Percentiles rank a stretch among this genome's conserved stretches.
phyloP scores from a whole-genome alignment of 2,888 invertebrate species.

The Antitype chi region DNA sequence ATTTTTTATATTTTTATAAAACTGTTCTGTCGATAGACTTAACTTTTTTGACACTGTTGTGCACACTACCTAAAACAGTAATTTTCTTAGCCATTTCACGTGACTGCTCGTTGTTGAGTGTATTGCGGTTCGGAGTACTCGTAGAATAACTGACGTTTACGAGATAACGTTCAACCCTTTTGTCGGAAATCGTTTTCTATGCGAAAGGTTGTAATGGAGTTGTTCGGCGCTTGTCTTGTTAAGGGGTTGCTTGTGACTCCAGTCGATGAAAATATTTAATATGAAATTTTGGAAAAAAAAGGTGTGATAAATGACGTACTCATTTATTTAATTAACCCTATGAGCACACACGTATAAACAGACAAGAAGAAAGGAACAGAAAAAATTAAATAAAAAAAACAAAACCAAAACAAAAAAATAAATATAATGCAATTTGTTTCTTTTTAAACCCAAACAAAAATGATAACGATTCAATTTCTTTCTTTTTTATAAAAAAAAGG shows the following conservation, averaged over 20 bases:
- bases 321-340: background rate
- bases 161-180: slow-evolving; percentile 64
- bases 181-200: slow-evolving; percentile 38
- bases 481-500: no score
- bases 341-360: no score
- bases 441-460: no score
- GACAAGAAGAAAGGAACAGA: no score
- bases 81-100: slow-evolving; percentile 71
- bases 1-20: no score
- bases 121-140: slow-evolving; percentile 48
- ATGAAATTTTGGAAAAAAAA: background rate
- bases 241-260: background rate
- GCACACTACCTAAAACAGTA: slow-evolving; percentile 57
- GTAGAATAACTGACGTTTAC: slow-evolving; percentile 55
- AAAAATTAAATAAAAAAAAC: no score
- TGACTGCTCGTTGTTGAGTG: slow-evolving; percentile 57
- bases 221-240: slow-evolving; percentile 25
- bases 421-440: no score
- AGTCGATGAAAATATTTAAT: background rate
- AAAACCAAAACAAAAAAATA: no score
- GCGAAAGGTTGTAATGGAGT: slow-evolving; percentile 44
- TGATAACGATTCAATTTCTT: no score
- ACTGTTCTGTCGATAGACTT: no score
- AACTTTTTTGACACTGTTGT: background rate
- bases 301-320: background rate